Percentiles rank a stretch among this genome's conserved stretches.
phyloP scores from a whole-genome alignment of 1,140 invertebrate genomes.

The Heliconius eleuchia region DNA sequence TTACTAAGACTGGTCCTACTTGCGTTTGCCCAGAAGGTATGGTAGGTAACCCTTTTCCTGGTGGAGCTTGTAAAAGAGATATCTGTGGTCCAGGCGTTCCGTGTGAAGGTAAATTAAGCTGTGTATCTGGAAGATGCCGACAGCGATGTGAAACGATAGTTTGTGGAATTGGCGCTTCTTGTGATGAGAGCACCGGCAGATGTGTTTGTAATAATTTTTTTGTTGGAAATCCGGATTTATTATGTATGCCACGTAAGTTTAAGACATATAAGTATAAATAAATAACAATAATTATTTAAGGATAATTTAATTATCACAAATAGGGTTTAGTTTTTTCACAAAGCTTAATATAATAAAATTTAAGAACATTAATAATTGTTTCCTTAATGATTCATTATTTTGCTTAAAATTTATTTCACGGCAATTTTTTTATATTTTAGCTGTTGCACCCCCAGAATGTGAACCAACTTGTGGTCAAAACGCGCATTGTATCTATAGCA shows the following conservation, averaged over 20 bases:
- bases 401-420: too few relatives aligned
- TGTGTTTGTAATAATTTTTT: conserved; percentile 94
- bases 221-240: conserved; percentile 92
- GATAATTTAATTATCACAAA: too few relatives aligned
- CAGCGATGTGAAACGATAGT: conserved; percentile 91
- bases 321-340: too few relatives aligned
- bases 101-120: conserved; percentile 89
- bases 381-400: too few relatives aligned
- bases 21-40: conserved; percentile 93
- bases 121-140: conserved; percentile 92
- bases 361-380: too few relatives aligned
- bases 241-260: conserved; percentile 95
- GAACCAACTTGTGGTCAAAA: conserved; percentile 90
- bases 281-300: neutral
- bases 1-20: conserved; percentile 91
- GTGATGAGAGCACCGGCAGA: conserved; percentile 89
- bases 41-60: conserved; percentile 94
- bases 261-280: neutral
- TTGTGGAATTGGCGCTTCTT: conserved; percentile 89
- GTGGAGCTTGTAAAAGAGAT: conserved; percentile 90
- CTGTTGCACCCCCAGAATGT: conserved; percentile 89
- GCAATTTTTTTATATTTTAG: conserved; percentile 74
- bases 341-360: too few relatives aligned
- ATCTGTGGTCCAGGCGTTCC: conserved; percentile 89
- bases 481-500: conserved; percentile 93